Percentiles rank a stretch among this genome's conserved stretches.
Conservation (phyloP, 2,113 vertebrate genomes). For the Sapajus apella region DNA sequence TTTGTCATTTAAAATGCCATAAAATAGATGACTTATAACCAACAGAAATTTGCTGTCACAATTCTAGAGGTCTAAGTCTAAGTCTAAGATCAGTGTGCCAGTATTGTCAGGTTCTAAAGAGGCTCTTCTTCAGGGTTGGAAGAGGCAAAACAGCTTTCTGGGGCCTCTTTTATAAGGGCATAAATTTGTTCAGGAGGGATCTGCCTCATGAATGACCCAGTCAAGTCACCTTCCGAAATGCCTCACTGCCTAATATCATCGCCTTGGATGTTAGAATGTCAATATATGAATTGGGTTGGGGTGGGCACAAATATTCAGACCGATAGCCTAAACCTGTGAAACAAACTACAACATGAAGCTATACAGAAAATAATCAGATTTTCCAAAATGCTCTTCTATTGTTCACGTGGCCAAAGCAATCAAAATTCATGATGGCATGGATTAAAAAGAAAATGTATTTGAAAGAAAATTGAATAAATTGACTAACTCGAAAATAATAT, state of each 20-base stretch:
- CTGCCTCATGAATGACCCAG: neutral
- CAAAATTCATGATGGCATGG: neutral
- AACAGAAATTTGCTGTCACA: neutral
- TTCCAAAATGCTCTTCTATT: neutral
- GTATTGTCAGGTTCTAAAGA: neutral
- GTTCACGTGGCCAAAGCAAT: neutral
- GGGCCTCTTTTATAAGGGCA: no score
- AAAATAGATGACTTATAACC: neutral
- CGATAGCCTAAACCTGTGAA: neutral
- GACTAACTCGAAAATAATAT: neutral
- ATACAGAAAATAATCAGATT: neutral
- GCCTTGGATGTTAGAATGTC: neutral
- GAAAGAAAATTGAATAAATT: conserved; percentile 23
- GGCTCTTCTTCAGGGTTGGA: neutral
- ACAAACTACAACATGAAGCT: neutral
- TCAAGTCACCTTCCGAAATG: neutral
- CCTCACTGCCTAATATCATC: neutral
- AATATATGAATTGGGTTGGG: neutral
- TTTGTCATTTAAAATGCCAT: neutral
- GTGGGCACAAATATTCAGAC: neutral
- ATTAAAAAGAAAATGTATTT: neutral
- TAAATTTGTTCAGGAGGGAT: neutral
- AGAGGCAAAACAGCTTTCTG: neutral
- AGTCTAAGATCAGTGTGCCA: neutral
- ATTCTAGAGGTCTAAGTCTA: neutral